Percentiles rank a stretch among this genome's conserved stretches.
phyloP scores from a whole-genome alignment of 2,113 vertebrate genomes.

The Zosterops borbonicus region DNA sequence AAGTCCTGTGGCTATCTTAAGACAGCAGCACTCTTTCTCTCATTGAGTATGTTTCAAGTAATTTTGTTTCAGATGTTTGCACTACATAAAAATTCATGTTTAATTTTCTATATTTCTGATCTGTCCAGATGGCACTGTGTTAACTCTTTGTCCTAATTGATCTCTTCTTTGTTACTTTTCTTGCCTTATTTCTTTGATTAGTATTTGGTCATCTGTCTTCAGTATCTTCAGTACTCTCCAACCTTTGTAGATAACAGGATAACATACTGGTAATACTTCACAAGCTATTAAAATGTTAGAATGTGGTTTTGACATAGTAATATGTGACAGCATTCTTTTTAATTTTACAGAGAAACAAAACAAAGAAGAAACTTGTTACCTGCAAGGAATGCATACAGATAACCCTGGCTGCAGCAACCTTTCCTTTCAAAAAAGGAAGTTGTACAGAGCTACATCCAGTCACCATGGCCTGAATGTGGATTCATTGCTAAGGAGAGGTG shows the following conservation, averaged over 20 bases:
- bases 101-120: neutral
- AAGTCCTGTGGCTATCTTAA: neutral
- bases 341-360: fast-evolving
- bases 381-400: neutral
- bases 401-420: neutral
- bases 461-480: neutral
- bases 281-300: neutral
- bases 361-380: neutral
- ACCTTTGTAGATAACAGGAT: neutral
- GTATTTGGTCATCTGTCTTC: neutral
- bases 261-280: neutral
- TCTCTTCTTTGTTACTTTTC: neutral
- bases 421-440: neutral
- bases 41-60: neutral
- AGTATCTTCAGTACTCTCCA: neutral
- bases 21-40: neutral
- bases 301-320: neutral
- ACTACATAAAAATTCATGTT: neutral
- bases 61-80: neutral
- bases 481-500: neutral
- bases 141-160: neutral
- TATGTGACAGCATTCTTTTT: neutral
- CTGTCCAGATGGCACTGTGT: neutral
- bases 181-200: neutral
- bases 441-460: neutral